A percentile compares a stretch with the other conserved stretches of the same genome.
Evolutionary conservation across 2,888 invertebrate genomes (phyloP).

Genomic region (Drosophila demipolita): DNA sequence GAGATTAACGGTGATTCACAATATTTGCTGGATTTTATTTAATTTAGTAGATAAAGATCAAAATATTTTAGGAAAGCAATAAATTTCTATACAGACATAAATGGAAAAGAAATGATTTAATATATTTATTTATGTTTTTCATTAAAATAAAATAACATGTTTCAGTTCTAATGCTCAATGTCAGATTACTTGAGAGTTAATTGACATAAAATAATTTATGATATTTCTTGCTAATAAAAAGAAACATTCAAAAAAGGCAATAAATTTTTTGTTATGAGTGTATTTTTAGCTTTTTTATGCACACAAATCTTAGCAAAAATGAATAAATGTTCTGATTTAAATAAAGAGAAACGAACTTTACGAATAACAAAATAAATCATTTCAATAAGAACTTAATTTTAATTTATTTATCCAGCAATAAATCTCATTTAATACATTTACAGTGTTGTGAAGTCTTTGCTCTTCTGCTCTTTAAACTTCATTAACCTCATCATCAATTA

Average conservation of each 20-base stretch:
- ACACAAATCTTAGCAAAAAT: not conserved
- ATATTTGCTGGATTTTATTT: not conserved
- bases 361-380: not conserved
- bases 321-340: not conserved
- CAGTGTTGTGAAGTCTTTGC: not conserved
- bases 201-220: not conserved
- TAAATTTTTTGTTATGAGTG: not conserved
- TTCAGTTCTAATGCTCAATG: not conserved
- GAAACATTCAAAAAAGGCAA: not conserved
- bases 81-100: not conserved
- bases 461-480: not conserved
- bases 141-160: not conserved
- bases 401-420: constrained; percentile 2
- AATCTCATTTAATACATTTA: not conserved
- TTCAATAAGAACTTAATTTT: not conserved
- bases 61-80: not conserved
- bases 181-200: not conserved
- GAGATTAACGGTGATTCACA: not conserved
- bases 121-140: not conserved
- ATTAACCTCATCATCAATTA: constrained; percentile 13
- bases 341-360: not conserved
- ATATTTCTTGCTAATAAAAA: not conserved
- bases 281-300: not conserved
- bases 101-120: not conserved
- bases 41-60: not conserved